Evolutionary conservation across 1,140 invertebrate species (phyloP).

Genomic region (Diplogasteroides magnus): DNA sequence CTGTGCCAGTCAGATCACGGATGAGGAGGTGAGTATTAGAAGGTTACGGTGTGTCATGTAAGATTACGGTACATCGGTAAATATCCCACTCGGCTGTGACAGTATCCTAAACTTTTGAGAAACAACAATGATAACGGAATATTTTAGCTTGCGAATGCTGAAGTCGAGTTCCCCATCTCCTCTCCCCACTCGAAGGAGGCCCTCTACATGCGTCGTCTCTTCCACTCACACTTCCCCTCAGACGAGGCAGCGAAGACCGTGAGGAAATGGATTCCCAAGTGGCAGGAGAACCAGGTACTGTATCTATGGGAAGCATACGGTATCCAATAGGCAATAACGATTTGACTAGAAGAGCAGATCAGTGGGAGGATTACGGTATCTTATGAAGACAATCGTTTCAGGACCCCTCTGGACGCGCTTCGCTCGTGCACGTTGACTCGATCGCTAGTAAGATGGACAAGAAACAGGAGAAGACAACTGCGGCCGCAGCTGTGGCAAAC

Average conservation of each 20-base stretch:
- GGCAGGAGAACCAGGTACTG: constrained; percentile 51
- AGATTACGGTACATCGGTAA: too few relatives aligned
- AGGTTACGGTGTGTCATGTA: too few relatives aligned
- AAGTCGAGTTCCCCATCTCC: constrained; percentile 44
- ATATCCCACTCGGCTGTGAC: too few relatives aligned
- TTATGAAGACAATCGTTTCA: too few relatives aligned
- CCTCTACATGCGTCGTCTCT: constrained; percentile 45
- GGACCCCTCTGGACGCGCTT: constrained; percentile 44
- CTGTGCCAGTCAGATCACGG: constrained; percentile 40
- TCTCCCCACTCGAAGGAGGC: constrained; percentile 53
- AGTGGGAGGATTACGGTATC: too few relatives aligned
- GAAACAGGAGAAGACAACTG: too few relatives aligned
- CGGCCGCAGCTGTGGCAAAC: too few relatives aligned
- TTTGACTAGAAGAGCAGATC: too few relatives aligned
- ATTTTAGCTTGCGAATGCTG: constrained; percentile 40
- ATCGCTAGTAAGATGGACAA: not conserved
- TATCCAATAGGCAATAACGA: too few relatives aligned
- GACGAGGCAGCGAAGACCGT: constrained; percentile 48
- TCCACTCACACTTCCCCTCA: constrained; percentile 49
- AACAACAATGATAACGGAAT: not conserved
- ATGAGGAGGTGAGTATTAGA: constrained; percentile 52
- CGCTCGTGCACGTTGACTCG: constrained; percentile 29
- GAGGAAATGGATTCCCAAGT: constrained; percentile 52
- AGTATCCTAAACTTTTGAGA: constrained; percentile 21
- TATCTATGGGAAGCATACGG: too few relatives aligned